Evolutionary conservation across 2,797 vertebrate genomes (phyloP).

Genomic region (Phylloscopus collybita): DNA sequence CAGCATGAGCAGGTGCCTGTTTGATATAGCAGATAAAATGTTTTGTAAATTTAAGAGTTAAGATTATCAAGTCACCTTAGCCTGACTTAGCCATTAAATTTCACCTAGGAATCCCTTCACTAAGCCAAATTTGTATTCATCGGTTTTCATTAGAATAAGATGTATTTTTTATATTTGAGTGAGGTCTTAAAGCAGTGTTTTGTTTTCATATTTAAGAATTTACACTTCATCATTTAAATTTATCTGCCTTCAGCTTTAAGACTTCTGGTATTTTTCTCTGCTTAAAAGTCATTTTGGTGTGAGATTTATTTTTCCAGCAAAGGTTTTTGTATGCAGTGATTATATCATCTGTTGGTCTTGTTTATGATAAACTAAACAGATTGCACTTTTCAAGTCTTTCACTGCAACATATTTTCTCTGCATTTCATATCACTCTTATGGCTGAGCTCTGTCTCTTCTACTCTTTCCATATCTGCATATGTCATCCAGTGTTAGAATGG

Average conservation of each 20-base stretch:
- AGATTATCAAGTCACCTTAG: background rate
- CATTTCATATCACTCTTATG: background rate
- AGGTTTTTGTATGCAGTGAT: conserved; percentile 21
- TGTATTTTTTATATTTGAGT: background rate
- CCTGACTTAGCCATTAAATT: background rate
- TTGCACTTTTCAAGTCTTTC: conserved; percentile 53
- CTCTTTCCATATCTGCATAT: background rate
- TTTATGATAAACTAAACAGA: conserved; percentile 53
- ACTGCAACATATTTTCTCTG: conserved; percentile 24
- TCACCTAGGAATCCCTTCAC: background rate
- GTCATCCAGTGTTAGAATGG: background rate
- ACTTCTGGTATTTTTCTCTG: background rate
- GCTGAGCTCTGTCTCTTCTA: background rate
- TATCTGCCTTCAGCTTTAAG: background rate
- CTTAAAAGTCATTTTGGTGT: conserved; percentile 22
- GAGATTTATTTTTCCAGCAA: background rate
- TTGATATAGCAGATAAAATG: background rate
- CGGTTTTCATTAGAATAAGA: background rate
- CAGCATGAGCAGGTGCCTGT: background rate
- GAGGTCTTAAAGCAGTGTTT: background rate
- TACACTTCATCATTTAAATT: background rate
- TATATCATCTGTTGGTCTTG: conserved; percentile 52
- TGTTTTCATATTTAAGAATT: background rate
- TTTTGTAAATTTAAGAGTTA: conserved; percentile 15
- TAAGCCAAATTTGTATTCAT: background rate